Evolutionary conservation across 2,888 invertebrate species (phyloP).

Genomic region (Byasa hedistus): DNA sequence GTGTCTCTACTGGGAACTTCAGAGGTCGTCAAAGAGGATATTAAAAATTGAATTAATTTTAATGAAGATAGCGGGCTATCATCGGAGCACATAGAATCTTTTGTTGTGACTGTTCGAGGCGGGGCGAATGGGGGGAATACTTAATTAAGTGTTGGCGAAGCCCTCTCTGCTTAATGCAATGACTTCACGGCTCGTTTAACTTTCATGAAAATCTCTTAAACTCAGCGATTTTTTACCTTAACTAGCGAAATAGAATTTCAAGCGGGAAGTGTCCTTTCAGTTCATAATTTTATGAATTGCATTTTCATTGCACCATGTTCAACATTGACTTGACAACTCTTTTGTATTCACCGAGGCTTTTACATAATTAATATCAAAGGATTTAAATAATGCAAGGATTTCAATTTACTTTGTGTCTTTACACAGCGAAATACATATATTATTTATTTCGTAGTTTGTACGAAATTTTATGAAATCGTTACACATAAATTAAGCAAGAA

Average conservation of each 20-base stretch:
- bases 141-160: slow-evolving; percentile 78
- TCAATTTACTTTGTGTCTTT: neutral
- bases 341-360: neutral
- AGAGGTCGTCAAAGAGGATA: slow-evolving; percentile 43
- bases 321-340: slow-evolving; percentile 14
- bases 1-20: slow-evolving; percentile 44
- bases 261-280: slow-evolving; percentile 24
- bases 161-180: slow-evolving; percentile 76
- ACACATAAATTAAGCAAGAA: neutral
- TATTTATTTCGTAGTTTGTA: neutral
- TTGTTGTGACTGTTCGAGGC: slow-evolving; percentile 67
- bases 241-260: slow-evolving; percentile 63
- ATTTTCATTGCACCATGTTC: slow-evolving; percentile 11
- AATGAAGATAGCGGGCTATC: slow-evolving; percentile 63
- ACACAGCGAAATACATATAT: neutral
- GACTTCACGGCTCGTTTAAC: slow-evolving; percentile 77
- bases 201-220: slow-evolving; percentile 76
- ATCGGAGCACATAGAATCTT: slow-evolving; percentile 58
- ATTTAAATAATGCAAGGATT: neutral
- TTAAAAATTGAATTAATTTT: slow-evolving; percentile 71
- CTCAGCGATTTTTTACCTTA: slow-evolving; percentile 69
- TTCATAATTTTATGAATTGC: slow-evolving; percentile 26
- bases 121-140: slow-evolving; percentile 62
- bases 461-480: neutral
- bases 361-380: neutral